Percentiles rank a stretch among this genome's conserved stretches.
phyloP scores from a whole-genome alignment of 2,888 invertebrate genomes.

The Hoplodrina blanda region DNA sequence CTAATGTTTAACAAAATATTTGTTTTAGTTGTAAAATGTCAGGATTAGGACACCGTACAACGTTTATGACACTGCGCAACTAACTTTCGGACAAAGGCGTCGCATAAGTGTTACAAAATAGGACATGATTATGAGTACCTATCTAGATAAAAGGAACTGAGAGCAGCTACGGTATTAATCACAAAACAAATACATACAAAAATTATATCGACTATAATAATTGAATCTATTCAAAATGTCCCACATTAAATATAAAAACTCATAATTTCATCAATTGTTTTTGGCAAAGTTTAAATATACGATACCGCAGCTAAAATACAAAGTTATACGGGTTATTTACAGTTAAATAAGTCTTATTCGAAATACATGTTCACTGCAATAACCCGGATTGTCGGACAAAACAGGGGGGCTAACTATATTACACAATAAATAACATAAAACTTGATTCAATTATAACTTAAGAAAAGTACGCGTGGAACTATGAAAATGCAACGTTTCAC shows the following conservation, averaged over 20 bases:
- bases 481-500: conserved; percentile 66
- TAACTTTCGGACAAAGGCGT: conserved; percentile 30
- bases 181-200: conserved; percentile 28
- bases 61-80: conserved; percentile 38
- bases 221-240: conserved; percentile 2
- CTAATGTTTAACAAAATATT: conserved; percentile 59
- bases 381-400: conserved; percentile 40
- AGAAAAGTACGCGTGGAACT: conserved; percentile 68
- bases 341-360: conserved; percentile 1
- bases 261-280: conserved; percentile 23
- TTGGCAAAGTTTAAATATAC: conserved; percentile 23
- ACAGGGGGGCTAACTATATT: conserved; percentile 40
- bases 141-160: conserved; percentile 59
- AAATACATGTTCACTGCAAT: conserved; percentile 23
- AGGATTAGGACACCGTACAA: conserved; percentile 30
- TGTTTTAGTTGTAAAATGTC: conserved; percentile 33
- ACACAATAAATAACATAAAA: conserved; percentile 67
- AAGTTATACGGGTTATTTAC: conserved; percentile 19
- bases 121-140: conserved; percentile 47
- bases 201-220: conserved; percentile 12
- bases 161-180: conserved; percentile 39
- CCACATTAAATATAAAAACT: conserved; percentile 16
- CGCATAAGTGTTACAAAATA: conserved; percentile 19
- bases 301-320: conserved; percentile 48
- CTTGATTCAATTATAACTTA: conserved; percentile 68